These are phyloP conservation scores for Yponomeuta sedellus DNA, from an alignment of 2,888 invertebrate species.

Conservation along the genomic window DNA sequence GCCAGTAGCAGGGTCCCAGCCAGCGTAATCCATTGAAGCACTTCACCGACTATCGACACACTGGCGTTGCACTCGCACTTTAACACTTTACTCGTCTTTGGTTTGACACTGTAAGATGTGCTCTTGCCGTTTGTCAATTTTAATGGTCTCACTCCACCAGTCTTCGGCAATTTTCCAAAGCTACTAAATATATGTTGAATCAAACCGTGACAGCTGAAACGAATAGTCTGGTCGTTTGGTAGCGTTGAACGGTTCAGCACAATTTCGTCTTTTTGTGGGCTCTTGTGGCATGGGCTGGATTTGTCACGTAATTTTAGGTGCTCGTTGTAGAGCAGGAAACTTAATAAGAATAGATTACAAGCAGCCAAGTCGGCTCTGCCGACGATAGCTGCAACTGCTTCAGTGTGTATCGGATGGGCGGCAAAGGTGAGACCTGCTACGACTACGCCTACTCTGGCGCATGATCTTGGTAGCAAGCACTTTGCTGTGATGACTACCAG, in stretches of 20 bases:
- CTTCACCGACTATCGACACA: slow-evolving; percentile 65
- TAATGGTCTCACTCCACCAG: slow-evolving; percentile 57
- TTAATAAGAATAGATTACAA: slow-evolving; percentile 91
- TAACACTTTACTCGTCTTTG: slow-evolving; percentile 39
- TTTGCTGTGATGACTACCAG: slow-evolving; percentile 87
- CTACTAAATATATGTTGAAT: slow-evolving; percentile 65
- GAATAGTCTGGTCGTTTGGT: slow-evolving; percentile 50
- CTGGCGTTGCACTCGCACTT: slow-evolving; percentile 41
- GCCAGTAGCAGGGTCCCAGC: slow-evolving; percentile 79
- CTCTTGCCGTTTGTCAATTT: slow-evolving; percentile 43
- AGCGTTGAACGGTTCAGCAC: slow-evolving; percentile 41
- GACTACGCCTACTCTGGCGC: slow-evolving; percentile 80
- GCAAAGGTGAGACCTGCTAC: slow-evolving; percentile 93
- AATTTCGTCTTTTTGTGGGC: slow-evolving; percentile 50
- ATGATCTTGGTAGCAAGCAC: slow-evolving; percentile 79
- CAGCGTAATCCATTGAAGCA: slow-evolving; percentile 76
- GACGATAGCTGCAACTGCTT: slow-evolving; percentile 96
- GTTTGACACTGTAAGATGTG: slow-evolving; percentile 49
- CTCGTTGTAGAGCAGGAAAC: slow-evolving; percentile 89
- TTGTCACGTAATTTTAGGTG: slow-evolving; percentile 82
- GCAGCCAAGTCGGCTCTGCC: slow-evolving; percentile 96
- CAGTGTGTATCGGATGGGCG: slow-evolving; percentile 96
- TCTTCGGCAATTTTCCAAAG: slow-evolving; percentile 57
- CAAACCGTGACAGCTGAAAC: slow-evolving; percentile 61
- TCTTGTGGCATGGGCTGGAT: slow-evolving; percentile 50